phyloP scores from a whole-genome alignment of 2,797 vertebrate genomes.

The Pseudochaenichthys georgianus region DNA sequence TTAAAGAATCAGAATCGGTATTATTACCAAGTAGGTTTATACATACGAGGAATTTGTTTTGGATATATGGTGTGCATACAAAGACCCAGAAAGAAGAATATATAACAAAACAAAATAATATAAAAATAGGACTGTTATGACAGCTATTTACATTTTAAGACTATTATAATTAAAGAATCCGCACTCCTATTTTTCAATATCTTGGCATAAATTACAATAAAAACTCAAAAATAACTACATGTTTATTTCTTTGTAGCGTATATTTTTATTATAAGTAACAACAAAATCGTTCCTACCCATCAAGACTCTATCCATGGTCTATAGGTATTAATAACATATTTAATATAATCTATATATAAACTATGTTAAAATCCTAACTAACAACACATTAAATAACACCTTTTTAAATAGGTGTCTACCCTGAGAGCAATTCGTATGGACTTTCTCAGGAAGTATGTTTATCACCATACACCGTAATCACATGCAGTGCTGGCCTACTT shows the following conservation, averaged over 20 bases:
- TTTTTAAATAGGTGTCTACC: not conserved
- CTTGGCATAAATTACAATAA: not conserved
- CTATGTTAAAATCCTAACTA: not conserved
- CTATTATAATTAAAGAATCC: too few species aligned
- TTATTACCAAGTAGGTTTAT: too few species aligned
- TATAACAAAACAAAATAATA: too few species aligned
- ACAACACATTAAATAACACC: not conserved
- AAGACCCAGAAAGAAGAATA: too few species aligned
- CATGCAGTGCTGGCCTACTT: constrained; percentile 72
- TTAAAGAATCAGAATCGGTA: not conserved
- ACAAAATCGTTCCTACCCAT: not conserved
- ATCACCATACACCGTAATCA: constrained; percentile 31
- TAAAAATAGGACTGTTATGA: too few species aligned
- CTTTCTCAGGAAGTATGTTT: constrained; percentile 17
- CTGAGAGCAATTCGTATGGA: constrained; percentile 10
- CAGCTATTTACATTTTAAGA: too few species aligned
- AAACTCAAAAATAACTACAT: not conserved
- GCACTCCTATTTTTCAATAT: not conserved
- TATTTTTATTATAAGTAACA: not conserved
- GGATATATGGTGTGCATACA: too few species aligned
- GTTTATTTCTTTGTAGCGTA: not conserved
- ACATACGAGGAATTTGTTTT: too few species aligned
- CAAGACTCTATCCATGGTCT: not conserved
- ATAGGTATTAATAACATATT: not conserved
- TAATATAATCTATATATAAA: too few species aligned